phyloP scores from a whole-genome alignment of 2,888 invertebrate species.

The Acrobasis suavella region DNA sequence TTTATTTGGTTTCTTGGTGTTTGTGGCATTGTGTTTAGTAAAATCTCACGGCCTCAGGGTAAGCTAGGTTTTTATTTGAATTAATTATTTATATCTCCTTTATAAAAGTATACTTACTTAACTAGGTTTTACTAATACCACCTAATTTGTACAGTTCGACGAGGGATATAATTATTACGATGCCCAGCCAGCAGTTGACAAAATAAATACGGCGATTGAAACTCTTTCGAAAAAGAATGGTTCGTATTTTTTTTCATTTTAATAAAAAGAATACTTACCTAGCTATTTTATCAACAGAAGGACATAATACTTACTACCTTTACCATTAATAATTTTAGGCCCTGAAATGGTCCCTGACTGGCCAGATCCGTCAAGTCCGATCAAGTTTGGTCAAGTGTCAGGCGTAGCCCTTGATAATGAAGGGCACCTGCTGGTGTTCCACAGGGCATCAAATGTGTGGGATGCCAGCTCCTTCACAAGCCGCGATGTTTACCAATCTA shows the following conservation, averaged over 20 bases:
- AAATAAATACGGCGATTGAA: conserved; percentile 54
- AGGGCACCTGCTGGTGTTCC: conserved; percentile 91
- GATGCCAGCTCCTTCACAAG: conserved; percentile 81
- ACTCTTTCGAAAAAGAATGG: conserved; percentile 56
- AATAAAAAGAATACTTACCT: background rate
- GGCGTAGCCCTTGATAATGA: conserved; percentile 89
- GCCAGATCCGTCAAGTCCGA: conserved; percentile 78
- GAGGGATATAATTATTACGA: conserved; percentile 55
- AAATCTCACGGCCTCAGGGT: conserved; percentile 44
- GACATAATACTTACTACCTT: too few relatives aligned
- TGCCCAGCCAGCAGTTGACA: conserved; percentile 28
- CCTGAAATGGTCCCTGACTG: conserved; percentile 81
- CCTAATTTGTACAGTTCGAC: conserved; percentile 48
- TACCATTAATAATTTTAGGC: conserved; percentile 52
- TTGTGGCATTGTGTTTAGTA: conserved; percentile 35
- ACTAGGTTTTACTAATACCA: conserved; percentile 25
- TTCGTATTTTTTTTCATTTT: conserved; percentile 35
- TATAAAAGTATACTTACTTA: too few relatives aligned
- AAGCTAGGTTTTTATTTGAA: conserved; percentile 36
- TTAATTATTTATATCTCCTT: conserved; percentile 22
- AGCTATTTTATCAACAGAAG: too few relatives aligned
- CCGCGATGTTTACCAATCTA: conserved; percentile 80
- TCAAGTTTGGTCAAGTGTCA: conserved; percentile 88
- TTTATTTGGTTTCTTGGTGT: conserved; percentile 24
- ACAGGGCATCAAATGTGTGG: conserved; percentile 88